Evolutionary conservation across 2,113 vertebrate species (phyloP).

Genomic region (Rhineura floridana): DNA sequence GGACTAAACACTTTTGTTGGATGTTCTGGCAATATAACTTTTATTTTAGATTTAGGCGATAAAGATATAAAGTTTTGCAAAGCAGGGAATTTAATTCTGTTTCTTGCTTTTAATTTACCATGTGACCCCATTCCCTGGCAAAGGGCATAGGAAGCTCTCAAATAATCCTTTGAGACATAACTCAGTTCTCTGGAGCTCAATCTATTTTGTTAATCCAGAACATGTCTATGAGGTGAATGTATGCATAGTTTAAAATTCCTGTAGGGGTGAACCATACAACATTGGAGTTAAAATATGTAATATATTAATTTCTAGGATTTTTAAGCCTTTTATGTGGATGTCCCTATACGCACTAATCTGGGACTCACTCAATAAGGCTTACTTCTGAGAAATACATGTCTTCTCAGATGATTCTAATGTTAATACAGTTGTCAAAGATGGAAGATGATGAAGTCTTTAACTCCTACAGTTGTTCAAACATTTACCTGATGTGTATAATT

Average conservation of each 20-base stretch:
- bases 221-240: not conserved
- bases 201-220: conserved; percentile 22
- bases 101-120: not conserved
- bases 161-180: conserved; percentile 20
- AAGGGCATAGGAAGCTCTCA: not conserved
- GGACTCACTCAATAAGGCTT: too few relatives aligned
- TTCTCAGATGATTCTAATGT: not conserved
- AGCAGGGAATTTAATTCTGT: not conserved
- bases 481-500: not conserved
- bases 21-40: not conserved
- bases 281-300: not conserved
- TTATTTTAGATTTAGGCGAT: not conserved
- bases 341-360: too few relatives aligned
- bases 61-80: conserved; percentile 9
- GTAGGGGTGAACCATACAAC: not conserved
- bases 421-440: not conserved
- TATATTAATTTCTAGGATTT: not conserved
- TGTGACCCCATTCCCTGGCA: not conserved
- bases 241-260: not conserved
- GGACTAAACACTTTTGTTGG: not conserved
- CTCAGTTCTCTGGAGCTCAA: not conserved
- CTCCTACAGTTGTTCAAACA: not conserved
- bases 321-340: not conserved
- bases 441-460: not conserved
- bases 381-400: too few relatives aligned